Evolutionary conservation across 2,888 invertebrate species (phyloP), one percentile per base, ranked within the genome.

Genomic region (Platypus cylindrus): DNA sequence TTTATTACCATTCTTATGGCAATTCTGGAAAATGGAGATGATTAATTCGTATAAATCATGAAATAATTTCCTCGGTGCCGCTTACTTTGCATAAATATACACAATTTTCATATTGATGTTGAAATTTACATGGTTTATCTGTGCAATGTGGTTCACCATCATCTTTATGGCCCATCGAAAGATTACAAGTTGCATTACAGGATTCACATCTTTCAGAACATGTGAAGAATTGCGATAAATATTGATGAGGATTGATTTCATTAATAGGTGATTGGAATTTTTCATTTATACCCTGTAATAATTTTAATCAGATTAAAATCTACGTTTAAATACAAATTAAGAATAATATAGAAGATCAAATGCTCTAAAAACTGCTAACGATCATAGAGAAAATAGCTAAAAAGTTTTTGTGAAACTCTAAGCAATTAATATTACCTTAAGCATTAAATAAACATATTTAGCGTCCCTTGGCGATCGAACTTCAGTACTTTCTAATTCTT

Each of bases 141-240:
- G 60, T 61, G 13, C 59, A 59, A 56, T 79, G 79, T 9, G 70
- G 62, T 41, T 71, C 66, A 7, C 70, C 72, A 38, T 76, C 75
- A 17, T 65, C 64, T 26, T 68, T 58, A 51, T 79, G 79, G 1
- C 77, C 77, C 74, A 77, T 76, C 13, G 76, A 76, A 34, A 70
- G 65, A 42, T 64, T 65, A 49, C 79, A 79, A 16, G 73, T 66
- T 32, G 63, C 61, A 32, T 63, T 68, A 59, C 84, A 85, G 2
- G 80, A 76, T 39, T 74, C 66, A 55, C 84, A 85, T 45, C 70
- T 70, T 2, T 70, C 66, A 13, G 73, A 69, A 51, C 84, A 85
- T 0, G 82, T 80, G 50, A 84, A 83, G 62, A 82, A 82, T 53
- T 83, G 76, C 49, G 82, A 79, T 18, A 82, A 75, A 58, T 83